Evolutionary conservation across 2,888 invertebrate species (phyloP).

Genomic region (Phaonia tiefii): DNA sequence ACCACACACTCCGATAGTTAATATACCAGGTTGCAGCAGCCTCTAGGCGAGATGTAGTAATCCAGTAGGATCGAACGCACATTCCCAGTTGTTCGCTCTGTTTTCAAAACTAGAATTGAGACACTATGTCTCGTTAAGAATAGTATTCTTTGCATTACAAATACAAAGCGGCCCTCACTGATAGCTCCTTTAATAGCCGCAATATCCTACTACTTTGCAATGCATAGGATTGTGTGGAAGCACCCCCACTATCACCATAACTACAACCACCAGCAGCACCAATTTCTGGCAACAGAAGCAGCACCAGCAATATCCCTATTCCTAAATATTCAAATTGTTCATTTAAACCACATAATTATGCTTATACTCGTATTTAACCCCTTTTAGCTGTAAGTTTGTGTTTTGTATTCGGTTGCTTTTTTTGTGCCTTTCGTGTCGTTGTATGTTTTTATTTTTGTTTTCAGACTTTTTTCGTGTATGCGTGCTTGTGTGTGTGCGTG

Average conservation of each 20-base stretch:
- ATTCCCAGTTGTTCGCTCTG: too few species aligned
- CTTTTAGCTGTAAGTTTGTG: slow-evolving; percentile 57
- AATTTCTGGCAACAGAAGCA: slow-evolving; percentile 46
- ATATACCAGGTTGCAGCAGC: too few species aligned
- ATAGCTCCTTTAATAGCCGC: too few species aligned
- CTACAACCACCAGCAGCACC: slow-evolving; percentile 60
- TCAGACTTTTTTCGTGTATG: neutral
- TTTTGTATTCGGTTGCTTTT: slow-evolving; percentile 5
- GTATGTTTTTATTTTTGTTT: slow-evolving; percentile 31
- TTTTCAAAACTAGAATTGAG: too few species aligned
- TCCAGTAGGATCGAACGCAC: too few species aligned
- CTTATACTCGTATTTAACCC: slow-evolving; percentile 74
- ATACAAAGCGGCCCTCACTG: too few species aligned
- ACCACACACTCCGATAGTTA: too few species aligned
- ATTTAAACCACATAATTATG: slow-evolving; percentile 74
- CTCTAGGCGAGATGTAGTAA: too few species aligned
- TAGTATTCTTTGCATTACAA: too few species aligned
- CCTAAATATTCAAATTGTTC: slow-evolving; percentile 63
- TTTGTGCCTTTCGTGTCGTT: slow-evolving; percentile 1
- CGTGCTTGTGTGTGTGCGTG: neutral
- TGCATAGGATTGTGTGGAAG: neutral
- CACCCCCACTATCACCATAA: slow-evolving; percentile 55
- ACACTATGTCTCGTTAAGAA: too few species aligned
- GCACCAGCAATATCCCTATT: slow-evolving; percentile 19
- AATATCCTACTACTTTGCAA: slow-evolving; percentile 22